Conservation (phyloP, 2,113 vertebrate genomes). For the Notothenia coriiceps region DNA sequence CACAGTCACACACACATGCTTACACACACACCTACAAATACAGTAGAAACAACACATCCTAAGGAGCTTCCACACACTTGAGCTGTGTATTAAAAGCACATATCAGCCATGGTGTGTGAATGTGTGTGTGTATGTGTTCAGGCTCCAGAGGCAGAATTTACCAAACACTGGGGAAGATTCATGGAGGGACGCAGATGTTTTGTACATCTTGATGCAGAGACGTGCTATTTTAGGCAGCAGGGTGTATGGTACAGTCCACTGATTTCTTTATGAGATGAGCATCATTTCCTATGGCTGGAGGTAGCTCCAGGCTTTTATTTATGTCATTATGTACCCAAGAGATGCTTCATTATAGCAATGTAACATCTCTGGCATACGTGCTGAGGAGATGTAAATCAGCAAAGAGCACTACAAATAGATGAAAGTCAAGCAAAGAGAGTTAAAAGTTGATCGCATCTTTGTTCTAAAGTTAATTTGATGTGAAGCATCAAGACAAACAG, state of each 20-base stretch:
- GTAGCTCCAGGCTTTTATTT: constrained; percentile 51
- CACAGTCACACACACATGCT: constrained; percentile 4
- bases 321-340: constrained; percentile 42
- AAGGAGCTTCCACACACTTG: constrained; percentile 61
- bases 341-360: constrained; percentile 25
- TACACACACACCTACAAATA: constrained; percentile 32
- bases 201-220: constrained; percentile 55
- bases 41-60: constrained; percentile 60
- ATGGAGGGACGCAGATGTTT: constrained; percentile 79
- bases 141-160: constrained; percentile 52
- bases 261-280: constrained; percentile 52
- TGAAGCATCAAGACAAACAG: background rate
- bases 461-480: constrained; percentile 25
- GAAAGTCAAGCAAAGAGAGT: constrained; percentile 43
- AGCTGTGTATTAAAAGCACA: constrained; percentile 55
- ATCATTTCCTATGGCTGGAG: constrained; percentile 42
- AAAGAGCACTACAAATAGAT: constrained; percentile 47
- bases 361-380: constrained; percentile 17
- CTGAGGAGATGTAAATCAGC: constrained; percentile 15
- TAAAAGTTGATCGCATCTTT: constrained; percentile 40
- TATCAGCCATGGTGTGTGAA: constrained; percentile 15
- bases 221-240: constrained; percentile 72
- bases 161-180: constrained; percentile 57
- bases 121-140: constrained; percentile 22
- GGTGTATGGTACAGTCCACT: constrained; percentile 46